Evolutionary conservation across 2,797 vertebrate genomes (phyloP), one percentile per base, ranked within the genome.

Genomic region (Oryzias sinensis): DNA sequence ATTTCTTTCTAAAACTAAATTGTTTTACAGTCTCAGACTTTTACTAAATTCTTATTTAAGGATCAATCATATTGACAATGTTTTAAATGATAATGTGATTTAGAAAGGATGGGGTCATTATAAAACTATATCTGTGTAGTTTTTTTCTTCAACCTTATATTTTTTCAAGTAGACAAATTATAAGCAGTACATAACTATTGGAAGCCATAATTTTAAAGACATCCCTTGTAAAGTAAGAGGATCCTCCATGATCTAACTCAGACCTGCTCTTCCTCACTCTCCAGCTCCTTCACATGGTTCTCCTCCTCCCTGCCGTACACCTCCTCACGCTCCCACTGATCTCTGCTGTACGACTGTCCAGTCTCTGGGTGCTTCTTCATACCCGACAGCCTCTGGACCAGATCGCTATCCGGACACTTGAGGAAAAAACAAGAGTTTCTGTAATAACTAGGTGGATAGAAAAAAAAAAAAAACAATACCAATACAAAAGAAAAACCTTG

Each of bases 381-480:
- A 53, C 92, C 91, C 54, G 92, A 91, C 63, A 96, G 70, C 75
- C 94, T 93, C 57, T 87, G 79, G 55, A 90, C 85, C 76, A 99
- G 85, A 59, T 98, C 95, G 54, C 82, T 85, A 81, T 98, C 95
- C 40, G 92, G 70, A 85, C 93, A 97, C 97, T 99, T 76, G 14
- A 43, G 5, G 56, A 42, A 14, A 49, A 15, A n/a, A 9, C 7
- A 47, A 4, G 20, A 25, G 60, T 43, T 14, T 17, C 14, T 29
- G 72, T 1, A 45, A 7, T 3, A 47, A 56, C 17, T 16, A 40
- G 1, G 5, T 18, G 16, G 1, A 2, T 3, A 0, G 6, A 57
- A 52, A 14, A 49, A 29, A 52, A 14, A 49, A 29, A 11, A 24
- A 40, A 2, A 25, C 4, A 29, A 16, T 1, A 43, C 5, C 51